Base-by-base conservation (phyloP, 1,140 invertebrate species). In the Venturia canescens region DNA sequence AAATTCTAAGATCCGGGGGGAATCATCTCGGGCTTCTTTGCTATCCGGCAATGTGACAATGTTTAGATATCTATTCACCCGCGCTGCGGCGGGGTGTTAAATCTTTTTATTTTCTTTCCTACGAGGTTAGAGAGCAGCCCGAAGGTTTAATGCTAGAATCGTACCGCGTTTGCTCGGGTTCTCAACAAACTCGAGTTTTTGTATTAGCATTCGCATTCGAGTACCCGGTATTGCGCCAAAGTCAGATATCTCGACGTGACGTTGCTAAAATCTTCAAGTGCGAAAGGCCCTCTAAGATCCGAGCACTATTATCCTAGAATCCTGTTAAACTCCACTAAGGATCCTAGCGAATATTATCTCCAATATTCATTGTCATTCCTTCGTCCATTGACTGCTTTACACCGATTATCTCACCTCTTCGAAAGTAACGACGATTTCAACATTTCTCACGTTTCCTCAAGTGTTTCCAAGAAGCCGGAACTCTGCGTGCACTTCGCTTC, bases 381-480 rank as follows among this genome's bases (percentile, higher is more conserved):
- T 31, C 21, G 21, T 71, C 18, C n/a, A 48, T 44, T 21, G 18
- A 31, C n/a, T 48, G 21, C 69, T 18, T 31, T 70, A 70, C 27
- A 31, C 31, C 27, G 31, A 71, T 71, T 71, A 71, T 71, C 34
- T 71, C 69, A 34, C 34, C 69, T 71, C n/a, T 53, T 53, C n/a
- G 11, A 38, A 34, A 38, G 3, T 34, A 71, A 48, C 69, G 34
- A 38, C 31, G 16, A 71, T 21, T 71, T 71, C 18, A 44, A 13
- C n/a, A 48, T 71, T 44, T 71, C 69, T 48, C 69, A 48, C 34
- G 34, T 44, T 71, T 71, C 69, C 38, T 23, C 34, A 34, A n/a
- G 16, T 26, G 48, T 23, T 71, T 71, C 69, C 69, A 34, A 71
- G 69, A 71, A 71, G 69, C 69, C 34, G 69, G 69, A 71, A 50